These are phyloP conservation scores for Pterocles burchelli DNA, from an alignment of 2,113 vertebrate species.

Conservation along the genomic window DNA sequence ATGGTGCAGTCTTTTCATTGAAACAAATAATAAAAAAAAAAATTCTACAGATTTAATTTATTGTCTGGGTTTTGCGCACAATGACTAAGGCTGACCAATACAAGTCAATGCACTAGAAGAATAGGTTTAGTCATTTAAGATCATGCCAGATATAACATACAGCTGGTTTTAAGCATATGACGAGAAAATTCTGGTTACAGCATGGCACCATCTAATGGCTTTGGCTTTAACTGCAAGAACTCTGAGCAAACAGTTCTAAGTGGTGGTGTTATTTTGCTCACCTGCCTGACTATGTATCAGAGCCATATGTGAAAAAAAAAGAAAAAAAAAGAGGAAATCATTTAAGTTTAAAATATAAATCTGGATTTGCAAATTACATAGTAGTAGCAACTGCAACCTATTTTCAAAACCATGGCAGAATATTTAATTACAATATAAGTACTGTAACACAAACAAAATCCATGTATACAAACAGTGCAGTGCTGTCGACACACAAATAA, in stretches of 20 bases:
- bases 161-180: background rate
- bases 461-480: background rate
- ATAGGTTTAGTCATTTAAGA: constrained; percentile 60
- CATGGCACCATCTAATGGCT: constrained; percentile 66
- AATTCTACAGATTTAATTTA: constrained; percentile 57
- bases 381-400: background rate
- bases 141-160: background rate
- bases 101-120: constrained; percentile 39
- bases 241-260: background rate
- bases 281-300: background rate
- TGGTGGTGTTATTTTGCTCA: background rate
- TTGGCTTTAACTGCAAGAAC: constrained; percentile 37
- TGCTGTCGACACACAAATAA: background rate
- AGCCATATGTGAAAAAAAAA: background rate
- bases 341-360: background rate
- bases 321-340: background rate
- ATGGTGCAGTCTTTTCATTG: constrained; percentile 56
- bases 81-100: constrained; percentile 61
- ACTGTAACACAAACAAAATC: background rate
- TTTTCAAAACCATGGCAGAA: background rate
- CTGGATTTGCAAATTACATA: background rate
- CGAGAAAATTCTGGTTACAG: constrained; percentile 52
- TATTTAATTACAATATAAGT: background rate
- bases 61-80: constrained; percentile 36
- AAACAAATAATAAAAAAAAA: constrained; percentile 59